Base-by-base conservation (phyloP, 2,888 invertebrate genomes). In the Stenoptilia bipunctidactyla region DNA sequence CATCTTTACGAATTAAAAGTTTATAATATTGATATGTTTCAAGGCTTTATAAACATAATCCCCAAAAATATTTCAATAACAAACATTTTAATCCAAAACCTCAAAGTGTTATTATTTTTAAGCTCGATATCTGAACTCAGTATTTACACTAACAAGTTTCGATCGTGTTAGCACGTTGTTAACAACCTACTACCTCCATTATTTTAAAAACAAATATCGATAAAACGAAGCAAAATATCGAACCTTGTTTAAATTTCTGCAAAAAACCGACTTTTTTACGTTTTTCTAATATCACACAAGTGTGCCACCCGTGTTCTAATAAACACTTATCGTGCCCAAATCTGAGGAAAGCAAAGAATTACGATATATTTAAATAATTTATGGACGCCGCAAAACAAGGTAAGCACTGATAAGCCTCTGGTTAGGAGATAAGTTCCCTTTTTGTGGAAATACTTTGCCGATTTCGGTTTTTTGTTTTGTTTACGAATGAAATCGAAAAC, bases 311-410 rank as follows among this genome's bases (percentile, higher is more conserved):
- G 63, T 62, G 72, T 65, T 75, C 75, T 79, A 79, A 79, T 76
- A 73, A 73, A 63, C 71, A 66, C 61, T 74, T 79, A 82, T 83
- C 82, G 51, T 45, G 43, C 36, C 45, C 48, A 51, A 56, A 82
- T 83, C 82, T 77, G 54, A 65, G 60, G 71, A n/a, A 62, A 73
- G 73, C 69, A 62, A 69, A 79, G 83, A 80, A 67, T 72, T 82
- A 79, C 80, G 65, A 76, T 56, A 69, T 76, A 76, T 80, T 80
- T 75, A 72, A 66, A 74, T 63, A 77, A 82, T 77, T 75, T 79
- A 83, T 79, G 55, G 76, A 66, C 48, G 65, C 65, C 62, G 62
- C 68, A 73, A 60, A 73, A 73, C 73, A 77, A 69, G 70, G 66
- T 60, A 64, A 61, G 52, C 50, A 38, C 52, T 71, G 79, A 82